Evolutionary conservation across 2,797 vertebrate species (phyloP), one percentile per base, ranked within the genome.

Genomic region (Neopelma chrysocephalum): DNA sequence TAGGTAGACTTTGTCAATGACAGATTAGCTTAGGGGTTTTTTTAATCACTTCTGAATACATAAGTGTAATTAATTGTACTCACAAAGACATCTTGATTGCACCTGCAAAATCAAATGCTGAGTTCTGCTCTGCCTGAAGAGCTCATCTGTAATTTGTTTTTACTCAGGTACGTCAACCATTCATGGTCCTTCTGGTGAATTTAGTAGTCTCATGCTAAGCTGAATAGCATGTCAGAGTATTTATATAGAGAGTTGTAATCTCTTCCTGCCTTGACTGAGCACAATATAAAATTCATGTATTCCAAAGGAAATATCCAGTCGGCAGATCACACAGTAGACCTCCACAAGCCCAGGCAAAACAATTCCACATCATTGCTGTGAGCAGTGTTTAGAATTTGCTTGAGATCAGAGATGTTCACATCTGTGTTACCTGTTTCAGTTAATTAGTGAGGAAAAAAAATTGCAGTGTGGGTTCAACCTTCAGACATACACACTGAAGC

Each of bases 61-160:
- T 87, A 84, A 91, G 82, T 90, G 93, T 93, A 96, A 96, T 96
- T 96, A 96, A 94, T 95, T 87, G 93, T 96, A 96, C 95, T 96
- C 93, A 91, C 93, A 93, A 92, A 95, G 88, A 94, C 81, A 79
- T 81, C 68, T 94, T 87, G 89, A 92, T 91, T 94, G 82, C 94
- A 94, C 83, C 82, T 95, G 90, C 68, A 77, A 47, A 95, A 92
- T 93, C 83, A 84, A 82, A 92, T 50, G 25, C 71, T 84, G 51
- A 26, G 48, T 80, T 93, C 70, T 93, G 50, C 36, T 88, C 65
- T 88, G 75, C 73, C 62, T 87, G 40, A 79, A 87, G 56, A 89
- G 34, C 77, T 89, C 22, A 70, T 72, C 23, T 68, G 75, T 82
- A 68, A 70, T 91, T 86, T 84, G 53, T 50, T 91, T 93, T 84